Conservation (phyloP, 1,140 invertebrate species). For the Hermetia illucens region DNA sequence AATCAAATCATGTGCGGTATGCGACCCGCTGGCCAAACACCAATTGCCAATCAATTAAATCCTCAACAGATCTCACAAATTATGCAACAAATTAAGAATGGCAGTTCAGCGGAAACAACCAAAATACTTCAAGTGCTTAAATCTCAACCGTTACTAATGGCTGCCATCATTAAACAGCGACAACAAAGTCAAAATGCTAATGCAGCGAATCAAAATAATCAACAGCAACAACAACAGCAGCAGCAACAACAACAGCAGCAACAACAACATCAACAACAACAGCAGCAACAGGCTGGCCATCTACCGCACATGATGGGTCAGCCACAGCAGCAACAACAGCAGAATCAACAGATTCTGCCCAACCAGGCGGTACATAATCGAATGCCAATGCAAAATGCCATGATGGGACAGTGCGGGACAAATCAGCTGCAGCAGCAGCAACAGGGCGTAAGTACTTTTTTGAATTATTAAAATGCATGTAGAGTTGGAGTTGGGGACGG, state of each 20-base stretch:
- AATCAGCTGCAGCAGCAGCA: constrained; percentile 21
- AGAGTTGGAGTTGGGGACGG: too few relatives aligned
- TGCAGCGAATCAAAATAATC: constrained; percentile 15
- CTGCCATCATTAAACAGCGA: constrained; percentile 88
- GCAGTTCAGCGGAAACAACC: constrained; percentile 69
- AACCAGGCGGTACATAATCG: constrained; percentile 18
- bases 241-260: constrained; percentile 33
- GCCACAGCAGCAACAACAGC: constrained; percentile 36
- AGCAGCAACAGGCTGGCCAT: constrained; percentile 33
- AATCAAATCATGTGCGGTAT: constrained; percentile 16
- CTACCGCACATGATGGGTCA: constrained; percentile 36
- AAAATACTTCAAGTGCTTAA: constrained; percentile 88
- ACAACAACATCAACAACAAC: constrained; percentile 35
- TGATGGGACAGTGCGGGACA: constrained; percentile 23
- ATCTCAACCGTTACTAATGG: constrained; percentile 90
- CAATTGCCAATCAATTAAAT: constrained; percentile 39
- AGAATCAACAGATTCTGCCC: constrained; percentile 24
- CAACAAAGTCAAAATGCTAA: constrained; percentile 35
- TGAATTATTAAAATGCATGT: too few relatives aligned
- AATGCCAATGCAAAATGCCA: constrained; percentile 26
- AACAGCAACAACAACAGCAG: constrained; percentile 9
- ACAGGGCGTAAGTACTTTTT: constrained; percentile 34
- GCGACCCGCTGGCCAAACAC: constrained; percentile 29
- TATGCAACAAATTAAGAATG: constrained; percentile 76
- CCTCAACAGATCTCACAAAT: constrained; percentile 79